These are phyloP conservation scores for Apostichopus californicus DNA, from an alignment of 35 echinoderm and acorn worm species.

Conservation along the genomic window DNA sequence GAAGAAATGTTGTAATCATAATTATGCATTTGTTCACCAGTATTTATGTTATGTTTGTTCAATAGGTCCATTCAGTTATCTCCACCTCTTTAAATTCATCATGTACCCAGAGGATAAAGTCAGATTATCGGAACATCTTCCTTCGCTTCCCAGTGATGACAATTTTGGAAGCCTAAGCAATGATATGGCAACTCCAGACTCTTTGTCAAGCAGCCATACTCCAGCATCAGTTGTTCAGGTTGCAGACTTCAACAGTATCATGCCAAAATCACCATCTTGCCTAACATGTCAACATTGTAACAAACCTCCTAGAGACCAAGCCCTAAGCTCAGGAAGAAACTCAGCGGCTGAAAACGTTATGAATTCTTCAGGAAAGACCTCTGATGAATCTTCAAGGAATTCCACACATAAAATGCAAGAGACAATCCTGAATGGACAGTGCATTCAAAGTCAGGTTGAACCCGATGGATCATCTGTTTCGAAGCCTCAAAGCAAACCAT, in stretches of 20 bases:
- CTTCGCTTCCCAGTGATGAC: background rate
- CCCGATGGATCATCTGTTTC: background rate
- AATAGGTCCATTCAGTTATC: background rate
- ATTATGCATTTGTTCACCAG: no score
- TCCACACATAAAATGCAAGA: background rate
- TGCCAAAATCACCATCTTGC: background rate
- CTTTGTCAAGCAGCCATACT: background rate
- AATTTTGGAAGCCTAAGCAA: no score
- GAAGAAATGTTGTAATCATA: no score
- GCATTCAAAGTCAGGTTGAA: background rate
- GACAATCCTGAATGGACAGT: background rate
- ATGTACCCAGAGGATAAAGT: slow-evolving; percentile 30
- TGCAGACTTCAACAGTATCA: background rate
- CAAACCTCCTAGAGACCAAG: background rate
- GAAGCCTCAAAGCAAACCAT: no score
- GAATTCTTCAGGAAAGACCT: background rate
- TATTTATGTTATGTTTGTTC: no score
- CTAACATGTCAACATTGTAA: background rate
- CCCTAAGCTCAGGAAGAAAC: background rate
- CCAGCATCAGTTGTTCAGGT: background rate
- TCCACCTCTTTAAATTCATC: background rate
- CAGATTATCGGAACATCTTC: background rate
- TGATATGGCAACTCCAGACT: background rate
- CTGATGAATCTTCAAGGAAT: background rate
- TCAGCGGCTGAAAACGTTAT: background rate